Percentiles rank a stretch among this genome's conserved stretches.
phyloP scores from a whole-genome alignment of 1,140 invertebrate genomes.

The Penaeus vannamei region DNA sequence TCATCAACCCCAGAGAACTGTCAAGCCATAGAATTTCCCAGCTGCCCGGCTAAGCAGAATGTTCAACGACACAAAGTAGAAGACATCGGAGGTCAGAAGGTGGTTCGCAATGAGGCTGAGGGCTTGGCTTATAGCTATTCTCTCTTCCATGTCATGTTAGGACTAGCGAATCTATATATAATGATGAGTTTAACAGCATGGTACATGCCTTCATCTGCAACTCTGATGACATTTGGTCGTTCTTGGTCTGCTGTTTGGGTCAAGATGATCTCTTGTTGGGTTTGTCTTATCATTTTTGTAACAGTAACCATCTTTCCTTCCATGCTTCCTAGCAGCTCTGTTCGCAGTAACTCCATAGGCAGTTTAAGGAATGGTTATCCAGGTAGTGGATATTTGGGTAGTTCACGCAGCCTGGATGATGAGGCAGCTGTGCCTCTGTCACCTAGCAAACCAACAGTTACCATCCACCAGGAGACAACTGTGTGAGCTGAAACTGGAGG shows the following conservation, averaged over 20 bases:
- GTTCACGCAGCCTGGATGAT: constrained; percentile 53
- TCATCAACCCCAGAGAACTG: constrained; percentile 60
- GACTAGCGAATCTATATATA: constrained; percentile 95
- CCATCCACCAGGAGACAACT: constrained; percentile 66
- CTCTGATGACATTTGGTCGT: constrained; percentile 63
- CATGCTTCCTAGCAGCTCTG: constrained; percentile 52
- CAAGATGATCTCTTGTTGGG: constrained; percentile 97
- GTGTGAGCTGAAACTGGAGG: constrained; percentile 24
- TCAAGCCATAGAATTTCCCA: constrained; percentile 64
- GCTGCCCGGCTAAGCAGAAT: constrained; percentile 51
- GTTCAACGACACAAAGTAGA: constrained; percentile 53
- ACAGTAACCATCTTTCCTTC: constrained; percentile 60
- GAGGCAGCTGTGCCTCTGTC: constrained; percentile 66
- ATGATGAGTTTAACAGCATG: constrained; percentile 99
- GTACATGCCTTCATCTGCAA: constrained; percentile 87
- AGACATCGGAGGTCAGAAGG: constrained; percentile 75
- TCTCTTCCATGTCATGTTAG: constrained; percentile 98
- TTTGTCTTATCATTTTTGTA: constrained; percentile 90
- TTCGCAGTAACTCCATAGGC: constrained; percentile 9
- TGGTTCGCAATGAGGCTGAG: constrained; percentile 96
- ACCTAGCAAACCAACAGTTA: constrained; percentile 59
- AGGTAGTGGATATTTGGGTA: constrained; percentile 54
- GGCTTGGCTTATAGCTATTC: constrained; percentile 95
- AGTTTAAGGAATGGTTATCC: constrained; percentile 51
- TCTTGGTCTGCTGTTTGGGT: constrained; percentile 92